Base-by-base conservation (phyloP, 2,888 invertebrate genomes). In the Escarpia spicata region DNA sequence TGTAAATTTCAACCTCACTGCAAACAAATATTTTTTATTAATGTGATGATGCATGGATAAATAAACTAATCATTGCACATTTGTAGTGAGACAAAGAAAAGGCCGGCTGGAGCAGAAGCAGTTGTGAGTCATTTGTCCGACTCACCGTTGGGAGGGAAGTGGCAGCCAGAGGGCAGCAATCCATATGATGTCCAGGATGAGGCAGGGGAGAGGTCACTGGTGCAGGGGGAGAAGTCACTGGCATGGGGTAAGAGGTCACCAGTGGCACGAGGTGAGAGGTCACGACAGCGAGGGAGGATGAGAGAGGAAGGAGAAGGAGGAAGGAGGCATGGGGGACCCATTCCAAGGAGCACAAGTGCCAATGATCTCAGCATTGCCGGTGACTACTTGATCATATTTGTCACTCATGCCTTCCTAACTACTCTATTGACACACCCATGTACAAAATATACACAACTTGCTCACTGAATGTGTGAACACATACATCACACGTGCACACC, bases 161-260 rank as follows among this genome's bases (percentile, higher is more conserved):
- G 75, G 26, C 75, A 26, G 26, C 75, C 26, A 26, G 75, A n/a
- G 75, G 75, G 75, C 75, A 75, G 75, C 75, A 75, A 26, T 91
- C 94, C 94, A 12, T 94, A 94, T 9, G 95, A 95, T 90, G 94
- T 94, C 37, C 94, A 94, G 90, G 94, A 94, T 0, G 92, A 94
- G 3, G 94, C 94, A 1, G 94, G 94, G 91, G 94, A 95, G 93
- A 93, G 94, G 90, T 93, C 94, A 92, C 94, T 15, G 10, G 52
- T 6, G 4, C 9, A 4, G 52, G 52, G 12, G 10, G 52, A 52
- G 52, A 52, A 15, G 52, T 52, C 52, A 52, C 0, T 52, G 52
- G 52, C 52, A 2, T 52, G 52, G 52, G 92, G 58, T 60, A 43
- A 45, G 44, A 90, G 44, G 90, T 92, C 44, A 45, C 26, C 75